A percentile compares a stretch with the other conserved stretches of the same genome.
Conservation (phyloP, 2,797 vertebrate species). For the Trematomus bernacchii region DNA sequence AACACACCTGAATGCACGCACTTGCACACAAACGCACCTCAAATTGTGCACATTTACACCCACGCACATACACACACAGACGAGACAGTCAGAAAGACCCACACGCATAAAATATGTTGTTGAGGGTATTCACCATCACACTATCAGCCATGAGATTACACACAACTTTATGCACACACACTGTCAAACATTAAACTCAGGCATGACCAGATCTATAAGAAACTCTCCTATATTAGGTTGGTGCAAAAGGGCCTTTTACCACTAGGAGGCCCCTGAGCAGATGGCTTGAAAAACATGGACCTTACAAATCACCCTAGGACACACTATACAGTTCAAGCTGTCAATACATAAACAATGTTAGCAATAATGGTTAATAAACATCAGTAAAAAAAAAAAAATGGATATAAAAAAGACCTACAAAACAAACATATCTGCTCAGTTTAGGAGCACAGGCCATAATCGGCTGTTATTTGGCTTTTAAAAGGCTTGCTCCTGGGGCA, state of each 20-base stretch:
- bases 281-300: constrained; percentile 30
- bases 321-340: too few relatives aligned
- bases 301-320: too few relatives aligned
- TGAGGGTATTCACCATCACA: constrained; percentile 51
- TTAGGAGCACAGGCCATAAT: too few relatives aligned
- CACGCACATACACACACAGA: neutral
- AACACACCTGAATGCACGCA: constrained; percentile 11
- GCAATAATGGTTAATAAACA: too few relatives aligned
- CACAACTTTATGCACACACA: constrained; percentile 40
- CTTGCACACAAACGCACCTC: neutral
- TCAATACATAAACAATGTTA: too few relatives aligned
- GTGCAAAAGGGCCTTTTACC: constrained; percentile 32
- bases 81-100: constrained; percentile 9
- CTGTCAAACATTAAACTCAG: constrained; percentile 34
- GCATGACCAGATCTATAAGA: constrained; percentile 50
- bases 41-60: neutral
- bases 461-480: too few relatives aligned
- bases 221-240: constrained; percentile 35
- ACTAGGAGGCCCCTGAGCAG: constrained; percentile 55
- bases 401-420: too few relatives aligned
- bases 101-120: constrained; percentile 38
- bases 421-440: too few relatives aligned
- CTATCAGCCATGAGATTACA: constrained; percentile 40
- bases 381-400: too few relatives aligned
- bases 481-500: too few relatives aligned